Base-by-base conservation (phyloP, 2,888 invertebrate genomes). In the Hydrotaea diabolus region DNA sequence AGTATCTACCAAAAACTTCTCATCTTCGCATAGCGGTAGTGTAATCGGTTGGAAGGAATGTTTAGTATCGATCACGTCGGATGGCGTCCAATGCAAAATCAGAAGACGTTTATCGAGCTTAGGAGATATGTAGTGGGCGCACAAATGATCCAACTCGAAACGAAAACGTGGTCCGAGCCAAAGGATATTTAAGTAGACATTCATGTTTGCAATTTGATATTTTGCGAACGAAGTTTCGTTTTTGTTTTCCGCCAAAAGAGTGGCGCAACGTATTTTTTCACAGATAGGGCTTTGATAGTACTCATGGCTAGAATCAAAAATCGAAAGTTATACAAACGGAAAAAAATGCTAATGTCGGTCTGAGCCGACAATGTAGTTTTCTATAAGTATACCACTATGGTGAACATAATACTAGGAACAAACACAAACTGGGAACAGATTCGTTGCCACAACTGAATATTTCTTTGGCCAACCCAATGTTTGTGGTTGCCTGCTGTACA, bases 41-140 rank as follows among this genome's bases (percentile, higher is more conserved):
- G 93, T 92, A 0, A 97, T 93, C 26, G 93, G 93, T 0, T 91
- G 87, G 86, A 93, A 94, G 23, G 93, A 90, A 8, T 90, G 89
- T 49, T 93, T 92, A n/a, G 92, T 92, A 75, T 93, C 90, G 31
- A 95, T 93, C 39, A 95, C 93, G 69, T 94, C 93, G 55, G 95
- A 95, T 0, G 96, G 96, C 11, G 94, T 94, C 94, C 95, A 95
- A 88, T 94, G 94, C 83, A 96, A 93, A 77, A 96, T 93, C 21
- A 96, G 90, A 11, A 94, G 94, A 85, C 92, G 90, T 81, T 89
- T 91, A 2, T 86, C 86, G 75, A 0, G 8, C 3, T 86, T 80
- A 5, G 69, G 39, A 2, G 17, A 31, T 3, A 53, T 19, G 53
- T 90, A 91, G 0, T 73, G 72, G 2, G 80, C 36, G 23, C 90